Evolutionary conservation across 1,140 invertebrate species (phyloP).

Genomic region (Pinna nobilis): DNA sequence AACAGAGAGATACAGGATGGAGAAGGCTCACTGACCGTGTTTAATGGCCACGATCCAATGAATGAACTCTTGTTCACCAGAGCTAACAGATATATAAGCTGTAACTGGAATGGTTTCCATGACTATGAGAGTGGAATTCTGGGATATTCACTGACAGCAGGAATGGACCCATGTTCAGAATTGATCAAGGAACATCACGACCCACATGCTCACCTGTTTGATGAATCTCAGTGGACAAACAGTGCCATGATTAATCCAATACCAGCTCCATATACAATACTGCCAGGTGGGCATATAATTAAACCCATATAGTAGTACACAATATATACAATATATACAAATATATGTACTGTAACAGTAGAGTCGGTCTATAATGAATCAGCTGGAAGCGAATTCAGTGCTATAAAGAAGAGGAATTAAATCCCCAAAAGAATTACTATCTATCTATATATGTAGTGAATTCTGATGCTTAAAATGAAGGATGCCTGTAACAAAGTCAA

Average conservation of each 20-base stretch:
- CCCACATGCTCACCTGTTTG: constrained; percentile 56
- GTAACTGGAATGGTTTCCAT: constrained; percentile 64
- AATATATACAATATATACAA: background rate
- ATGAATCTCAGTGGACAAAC: constrained; percentile 57
- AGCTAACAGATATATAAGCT: constrained; percentile 47
- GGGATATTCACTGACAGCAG: constrained; percentile 53
- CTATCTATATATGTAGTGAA: no score
- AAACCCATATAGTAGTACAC: background rate
- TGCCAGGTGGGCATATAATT: constrained; percentile 8
- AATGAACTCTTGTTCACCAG: constrained; percentile 45
- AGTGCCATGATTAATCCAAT: constrained; percentile 46
- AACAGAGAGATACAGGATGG: constrained; percentile 41
- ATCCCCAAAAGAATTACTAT: no score
- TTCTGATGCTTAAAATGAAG: no score
- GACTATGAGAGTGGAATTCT: constrained; percentile 59
- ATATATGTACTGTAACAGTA: background rate
- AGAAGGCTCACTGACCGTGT: constrained; percentile 48
- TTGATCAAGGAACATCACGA: constrained; percentile 52
- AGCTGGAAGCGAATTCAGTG: no score
- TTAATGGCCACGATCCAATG: constrained; percentile 47
- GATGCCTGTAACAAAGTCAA: no score
- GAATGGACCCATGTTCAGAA: constrained; percentile 48
- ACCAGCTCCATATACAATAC: constrained; percentile 4
- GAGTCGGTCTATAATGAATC: no score
- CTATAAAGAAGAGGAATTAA: no score